phyloP scores from a whole-genome alignment of 1,140 invertebrate genomes.

The Magallana ariakensis region DNA sequence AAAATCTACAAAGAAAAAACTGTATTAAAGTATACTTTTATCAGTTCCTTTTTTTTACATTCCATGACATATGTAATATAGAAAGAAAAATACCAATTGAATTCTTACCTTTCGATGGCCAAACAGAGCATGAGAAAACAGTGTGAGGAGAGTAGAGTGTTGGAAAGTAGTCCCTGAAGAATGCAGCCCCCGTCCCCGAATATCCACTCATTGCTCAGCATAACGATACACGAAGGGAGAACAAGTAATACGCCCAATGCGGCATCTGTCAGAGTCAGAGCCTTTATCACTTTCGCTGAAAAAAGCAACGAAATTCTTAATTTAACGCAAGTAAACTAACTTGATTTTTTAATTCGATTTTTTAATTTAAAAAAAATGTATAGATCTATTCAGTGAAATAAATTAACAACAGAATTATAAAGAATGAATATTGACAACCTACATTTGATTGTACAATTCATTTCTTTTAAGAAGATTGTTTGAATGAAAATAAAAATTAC shows the following conservation, averaged over 20 bases:
- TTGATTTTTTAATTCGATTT: too few relatives aligned
- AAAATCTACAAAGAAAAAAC: conserved; percentile 4
- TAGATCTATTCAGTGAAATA: neutral
- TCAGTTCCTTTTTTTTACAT: neutral
- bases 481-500: neutral
- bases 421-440: neutral
- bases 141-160: neutral
- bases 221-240: neutral
- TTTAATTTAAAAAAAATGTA: neutral
- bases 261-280: neutral
- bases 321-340: too few relatives aligned
- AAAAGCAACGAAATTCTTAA: neutral
- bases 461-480: neutral
- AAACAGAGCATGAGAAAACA: conserved; percentile 15
- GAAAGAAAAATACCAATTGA: neutral
- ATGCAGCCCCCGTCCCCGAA: conserved; percentile 1
- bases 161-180: neutral
- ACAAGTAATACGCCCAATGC: neutral
- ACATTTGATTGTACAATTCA: neutral
- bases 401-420: neutral
- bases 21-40: neutral
- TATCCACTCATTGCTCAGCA: neutral
- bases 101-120: neutral
- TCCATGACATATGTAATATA: neutral
- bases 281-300: conserved; percentile 25